Percentiles rank a stretch among this genome's conserved stretches.
Conservation (phyloP, 2,888 invertebrate species). For the Megalurothrips usitatus region DNA sequence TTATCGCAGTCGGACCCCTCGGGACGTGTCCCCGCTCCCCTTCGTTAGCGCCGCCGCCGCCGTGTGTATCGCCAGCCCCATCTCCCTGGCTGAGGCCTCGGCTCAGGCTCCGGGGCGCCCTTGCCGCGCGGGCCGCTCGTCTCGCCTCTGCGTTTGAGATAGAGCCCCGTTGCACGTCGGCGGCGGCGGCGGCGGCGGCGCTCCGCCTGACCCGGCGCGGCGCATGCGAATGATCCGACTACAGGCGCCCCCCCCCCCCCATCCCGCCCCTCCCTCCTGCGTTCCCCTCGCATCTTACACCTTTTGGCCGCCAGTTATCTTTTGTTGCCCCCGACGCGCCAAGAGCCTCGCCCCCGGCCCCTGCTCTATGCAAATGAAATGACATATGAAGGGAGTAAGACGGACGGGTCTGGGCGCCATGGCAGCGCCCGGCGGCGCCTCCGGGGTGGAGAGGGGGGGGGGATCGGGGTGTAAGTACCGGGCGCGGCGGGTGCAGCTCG, state of each 20-base stretch:
- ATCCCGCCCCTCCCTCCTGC: neutral
- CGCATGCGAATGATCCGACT: slow-evolving; percentile 21
- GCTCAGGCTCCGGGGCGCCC: too few relatives aligned
- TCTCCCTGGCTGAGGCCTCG: too few relatives aligned
- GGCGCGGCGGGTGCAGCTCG: neutral
- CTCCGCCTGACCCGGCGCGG: too few relatives aligned
- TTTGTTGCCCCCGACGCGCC: neutral
- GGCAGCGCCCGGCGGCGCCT: neutral
- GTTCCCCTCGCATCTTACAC: neutral
- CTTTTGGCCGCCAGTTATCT: neutral
- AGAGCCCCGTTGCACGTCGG: too few relatives aligned
- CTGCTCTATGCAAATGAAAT: slow-evolving; percentile 16
- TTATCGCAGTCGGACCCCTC: too few relatives aligned
- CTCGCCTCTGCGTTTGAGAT: too few relatives aligned
- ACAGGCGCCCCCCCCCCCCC: neutral
- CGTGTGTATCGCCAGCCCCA: too few relatives aligned
- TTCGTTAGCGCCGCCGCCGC: too few relatives aligned
- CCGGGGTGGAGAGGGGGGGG: neutral
- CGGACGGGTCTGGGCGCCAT: neutral
- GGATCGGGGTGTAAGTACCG: neutral
- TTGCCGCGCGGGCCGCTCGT: too few relatives aligned
- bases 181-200: neutral
- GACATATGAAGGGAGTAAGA: slow-evolving; percentile 19
- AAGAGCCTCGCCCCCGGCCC: neutral
- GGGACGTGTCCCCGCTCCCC: too few relatives aligned